Base-by-base conservation (phyloP, 2,888 invertebrate genomes). In the Congeria kusceri region DNA sequence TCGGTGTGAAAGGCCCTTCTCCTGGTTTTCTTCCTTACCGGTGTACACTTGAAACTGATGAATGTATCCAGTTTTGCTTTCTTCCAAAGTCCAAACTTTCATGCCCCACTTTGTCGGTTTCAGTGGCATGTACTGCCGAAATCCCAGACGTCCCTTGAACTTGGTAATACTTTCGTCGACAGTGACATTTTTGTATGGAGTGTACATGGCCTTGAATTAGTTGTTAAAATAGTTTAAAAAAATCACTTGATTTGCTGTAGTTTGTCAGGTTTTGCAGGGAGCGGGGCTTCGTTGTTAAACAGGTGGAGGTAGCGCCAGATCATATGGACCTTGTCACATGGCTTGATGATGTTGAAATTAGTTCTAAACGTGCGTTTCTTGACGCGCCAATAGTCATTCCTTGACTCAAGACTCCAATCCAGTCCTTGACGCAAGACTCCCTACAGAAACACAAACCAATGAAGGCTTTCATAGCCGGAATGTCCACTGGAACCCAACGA, bases 81-180 rank as follows among this genome's bases (percentile, higher is more conserved):
- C 73, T 0, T 67, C 64, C 23, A 77, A 25, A 0, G 61, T 49
- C 77, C 79, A 77, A 13, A 79, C 20, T 66, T 79, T 77, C 3
- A 80, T 25, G 3, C 80, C 76, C 68, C 76, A 72, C 47, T 76
- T 80, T 25, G 46, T 59, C 0, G 77, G 80, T 23, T 78, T 81
- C 20, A 77, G 58, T 11, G 76, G 75, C 53, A 83, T n/a, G 62
- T 79, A 83, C 46, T 81, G 79, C 9, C 73, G n/a, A 61, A 83
- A 78, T 62, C 75, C 80, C 76, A 25, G 73, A 32, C n/a, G 70
- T 46, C 0, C 77, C 39, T 74, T 74, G 64, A 69, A 70, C 29
- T 65, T 73, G 7, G 73, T 29, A 64, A 78, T 73, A 18, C 53
- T 65, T 27, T 77, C 69, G 73, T 78, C 62, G 9, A 74, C 39